These are phyloP conservation scores for Trissonchulus sp. DNA, from an alignment of 2,888 invertebrate genomes.

Conservation along the genomic window DNA sequence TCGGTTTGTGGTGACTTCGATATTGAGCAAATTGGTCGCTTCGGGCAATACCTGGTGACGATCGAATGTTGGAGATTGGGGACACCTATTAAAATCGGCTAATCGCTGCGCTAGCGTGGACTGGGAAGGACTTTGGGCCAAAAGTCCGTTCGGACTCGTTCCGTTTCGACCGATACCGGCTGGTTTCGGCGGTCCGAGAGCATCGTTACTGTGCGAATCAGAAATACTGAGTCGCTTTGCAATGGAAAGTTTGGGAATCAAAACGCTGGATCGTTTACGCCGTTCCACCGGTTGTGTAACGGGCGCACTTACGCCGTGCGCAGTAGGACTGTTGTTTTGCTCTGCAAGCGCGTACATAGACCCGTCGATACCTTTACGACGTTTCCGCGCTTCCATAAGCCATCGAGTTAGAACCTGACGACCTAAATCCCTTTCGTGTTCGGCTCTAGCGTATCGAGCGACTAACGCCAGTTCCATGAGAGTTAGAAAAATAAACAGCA, in stretches of 20 bases:
- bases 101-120: background rate
- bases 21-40: background rate
- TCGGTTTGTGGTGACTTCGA: too few relatives aligned
- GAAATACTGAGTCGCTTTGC: background rate
- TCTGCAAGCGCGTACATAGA: background rate
- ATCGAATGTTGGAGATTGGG: background rate
- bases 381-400: slow-evolving; percentile 2
- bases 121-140: background rate
- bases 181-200: background rate
- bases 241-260: background rate
- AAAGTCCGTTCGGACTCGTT: background rate
- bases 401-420: slow-evolving; percentile 18
- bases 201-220: background rate
- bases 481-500: slow-evolving; percentile 29
- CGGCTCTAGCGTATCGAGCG: slow-evolving; percentile 16
- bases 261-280: background rate
- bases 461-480: slow-evolving; percentile 29
- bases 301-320: background rate
- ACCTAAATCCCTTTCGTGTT: slow-evolving; percentile 26
- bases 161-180: background rate
- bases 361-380: background rate
- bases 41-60: background rate
- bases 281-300: too few relatives aligned
- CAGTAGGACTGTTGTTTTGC: background rate
- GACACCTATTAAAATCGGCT: too few relatives aligned